Evolutionary conservation across 23 tunicate genomes (phyloP).

Genomic region (Phallusia fumigata): DNA sequence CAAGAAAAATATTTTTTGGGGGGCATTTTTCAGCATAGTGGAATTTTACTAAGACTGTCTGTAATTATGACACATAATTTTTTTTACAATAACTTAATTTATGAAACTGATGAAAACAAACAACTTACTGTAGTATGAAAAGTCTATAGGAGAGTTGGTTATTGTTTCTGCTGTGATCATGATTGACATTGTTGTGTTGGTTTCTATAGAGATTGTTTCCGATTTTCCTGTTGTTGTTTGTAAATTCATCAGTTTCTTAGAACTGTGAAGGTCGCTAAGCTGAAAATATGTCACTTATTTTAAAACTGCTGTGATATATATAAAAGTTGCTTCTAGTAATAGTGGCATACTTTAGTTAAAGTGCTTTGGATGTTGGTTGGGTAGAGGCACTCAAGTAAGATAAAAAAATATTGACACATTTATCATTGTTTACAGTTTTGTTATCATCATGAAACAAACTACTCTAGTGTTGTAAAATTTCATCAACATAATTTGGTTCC

Average conservation of each 20-base stretch:
- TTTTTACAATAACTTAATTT: too few species aligned
- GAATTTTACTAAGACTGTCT: too few species aligned
- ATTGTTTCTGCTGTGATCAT: not conserved
- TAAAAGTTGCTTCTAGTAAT: not conserved
- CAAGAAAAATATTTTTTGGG: too few species aligned
- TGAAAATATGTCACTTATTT: not conserved
- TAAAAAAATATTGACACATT: too few species aligned
- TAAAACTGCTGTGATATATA: not conserved
- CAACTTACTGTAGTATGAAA: slow-evolving; percentile 11
- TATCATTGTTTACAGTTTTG: too few species aligned
- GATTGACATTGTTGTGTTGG: not conserved
- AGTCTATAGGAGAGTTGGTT: not conserved
- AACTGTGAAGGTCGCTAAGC: not conserved
- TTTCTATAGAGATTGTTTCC: not conserved
- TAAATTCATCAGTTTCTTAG: not conserved
- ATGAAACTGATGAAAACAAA: not conserved
- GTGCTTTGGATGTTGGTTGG: too few species aligned
- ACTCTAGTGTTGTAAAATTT: too few species aligned
- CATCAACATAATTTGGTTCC: too few species aligned
- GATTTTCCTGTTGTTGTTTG: not conserved
- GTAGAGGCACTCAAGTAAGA: not conserved
- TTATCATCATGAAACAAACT: too few species aligned
- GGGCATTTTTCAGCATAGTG: too few species aligned
- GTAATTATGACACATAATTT: too few species aligned
- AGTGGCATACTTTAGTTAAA: too few species aligned